A percentile compares a stretch with the other conserved stretches of the same genome.
Evolutionary conservation across 2,888 invertebrate species (phyloP).

Genomic region (Hirtodrosophila confusa): DNA sequence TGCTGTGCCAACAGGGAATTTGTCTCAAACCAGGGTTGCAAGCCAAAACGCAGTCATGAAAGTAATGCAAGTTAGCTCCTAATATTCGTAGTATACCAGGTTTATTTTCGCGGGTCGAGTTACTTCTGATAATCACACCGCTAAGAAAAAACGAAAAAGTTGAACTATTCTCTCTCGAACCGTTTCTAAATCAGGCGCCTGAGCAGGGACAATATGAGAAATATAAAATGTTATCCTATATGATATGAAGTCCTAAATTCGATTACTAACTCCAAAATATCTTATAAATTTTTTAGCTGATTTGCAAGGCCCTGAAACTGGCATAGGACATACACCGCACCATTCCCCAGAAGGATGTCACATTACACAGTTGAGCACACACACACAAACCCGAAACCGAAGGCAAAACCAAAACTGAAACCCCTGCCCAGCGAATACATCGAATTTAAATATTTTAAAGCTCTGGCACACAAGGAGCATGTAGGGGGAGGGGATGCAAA

Average conservation of each 20-base stretch:
- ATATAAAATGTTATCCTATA: too few relatives aligned
- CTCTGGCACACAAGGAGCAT: slow-evolving; percentile 2
- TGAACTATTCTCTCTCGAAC: too few relatives aligned
- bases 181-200: too few relatives aligned
- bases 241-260: too few relatives aligned
- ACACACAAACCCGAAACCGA: slow-evolving; percentile 2
- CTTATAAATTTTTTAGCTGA: too few relatives aligned
- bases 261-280: too few relatives aligned
- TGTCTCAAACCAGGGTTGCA: slow-evolving; percentile 34
- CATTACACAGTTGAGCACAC: slow-evolving; percentile 64
- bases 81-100: too few relatives aligned
- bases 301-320: slow-evolving; percentile 26
- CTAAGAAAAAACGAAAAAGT: too few relatives aligned
- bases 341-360: slow-evolving; percentile 20
- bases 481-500: slow-evolving; percentile 3
- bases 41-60: neutral
- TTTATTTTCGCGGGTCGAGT: too few relatives aligned
- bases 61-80: too few relatives aligned
- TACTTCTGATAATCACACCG: too few relatives aligned
- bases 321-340: neutral
- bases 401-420: slow-evolving; percentile 12
- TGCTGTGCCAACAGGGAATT: slow-evolving; percentile 17
- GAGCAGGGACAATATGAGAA: too few relatives aligned
- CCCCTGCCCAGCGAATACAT: slow-evolving; percentile 36
- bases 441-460: slow-evolving; percentile 74